Evolutionary conservation across 1,140 invertebrate genomes (phyloP), one percentile per base, ranked within the genome.

Genomic region (Megalonaias nervosa): DNA sequence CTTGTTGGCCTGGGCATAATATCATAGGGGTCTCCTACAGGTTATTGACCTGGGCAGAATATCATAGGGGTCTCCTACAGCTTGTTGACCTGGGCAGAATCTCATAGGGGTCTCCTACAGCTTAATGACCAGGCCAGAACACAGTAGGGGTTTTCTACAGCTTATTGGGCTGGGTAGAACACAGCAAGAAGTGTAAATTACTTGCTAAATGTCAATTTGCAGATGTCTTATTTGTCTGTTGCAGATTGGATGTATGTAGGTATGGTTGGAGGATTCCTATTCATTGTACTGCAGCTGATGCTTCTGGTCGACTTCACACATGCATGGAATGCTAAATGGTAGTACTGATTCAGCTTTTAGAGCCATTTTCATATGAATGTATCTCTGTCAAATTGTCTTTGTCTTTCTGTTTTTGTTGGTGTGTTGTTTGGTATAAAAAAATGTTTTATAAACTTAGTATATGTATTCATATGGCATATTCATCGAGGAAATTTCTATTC

Each of bases 231-330:
- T 19, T 77, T 57, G n/a, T 26, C 17, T 75, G 69, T 75, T 75
- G 31, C 80, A 90, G 95, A 95, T 56, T 99, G 98, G 97, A 99
- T 99, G 97, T 98, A 97, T 90, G 95, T 99, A 91, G 98, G 98
- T 64, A 95, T 99, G 94, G 94, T 98, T 75, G 98, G 98, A 66
- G 98, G 97, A 2, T 96, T 99, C 84, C 91, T 97, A 4, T 99
- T 99, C 90, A 99, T 99, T 82, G 90, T 99, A 21, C 96, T 99
- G 67, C 98, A 99, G 90, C 92, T 99, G 23, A 94, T 99, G 68
- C 92, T 99, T 12, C 96, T 99, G 79, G 95, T 99, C 85, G 98
- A 99, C 90, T 99, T 99, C 93, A 97, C 98, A 17, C 97, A 99
- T 92, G 93, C 94, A 6, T 97, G 98, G 95, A 97, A 98, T 73